These are phyloP conservation scores for Smittia aterrima DNA, from an alignment of 2,888 invertebrate species.

Conservation along the genomic window DNA sequence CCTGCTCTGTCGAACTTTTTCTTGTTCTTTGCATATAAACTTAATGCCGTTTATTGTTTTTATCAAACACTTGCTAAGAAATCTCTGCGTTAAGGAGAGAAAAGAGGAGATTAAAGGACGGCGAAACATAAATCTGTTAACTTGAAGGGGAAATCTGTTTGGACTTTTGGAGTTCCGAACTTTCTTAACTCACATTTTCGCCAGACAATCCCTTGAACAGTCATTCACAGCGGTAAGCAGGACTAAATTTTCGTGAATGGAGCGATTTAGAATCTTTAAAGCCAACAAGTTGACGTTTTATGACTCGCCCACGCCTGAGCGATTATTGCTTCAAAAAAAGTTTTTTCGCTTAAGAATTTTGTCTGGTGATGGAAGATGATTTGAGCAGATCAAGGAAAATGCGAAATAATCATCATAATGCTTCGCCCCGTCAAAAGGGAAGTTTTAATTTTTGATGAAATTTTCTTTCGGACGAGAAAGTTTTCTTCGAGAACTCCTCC, in stretches of 20 bases:
- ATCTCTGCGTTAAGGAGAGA: not conserved
- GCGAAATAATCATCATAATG: not conserved
- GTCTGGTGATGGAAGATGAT: not conserved
- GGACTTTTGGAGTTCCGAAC: not conserved
- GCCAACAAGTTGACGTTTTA: not conserved
- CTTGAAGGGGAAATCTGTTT: not conserved
- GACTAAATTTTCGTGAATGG: not conserved
- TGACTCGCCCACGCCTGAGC: not conserved
- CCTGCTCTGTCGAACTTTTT: not conserved
- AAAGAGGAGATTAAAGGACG: not conserved
- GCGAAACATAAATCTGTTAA: conserved; percentile 7
- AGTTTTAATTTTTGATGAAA: not conserved
- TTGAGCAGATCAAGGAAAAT: not conserved
- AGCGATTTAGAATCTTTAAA: not conserved
- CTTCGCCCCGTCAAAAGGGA: not conserved
- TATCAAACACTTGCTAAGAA: conserved; percentile 1
- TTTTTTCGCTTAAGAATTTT: not conserved
- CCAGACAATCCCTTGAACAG: not conserved
- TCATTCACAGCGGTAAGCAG: not conserved
- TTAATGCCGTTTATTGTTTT: conserved; percentile 19
- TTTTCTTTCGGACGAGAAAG: not conserved
- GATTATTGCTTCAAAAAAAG: not conserved
- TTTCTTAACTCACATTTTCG: not conserved
- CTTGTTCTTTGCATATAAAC: conserved; percentile 3
- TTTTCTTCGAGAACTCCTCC: not conserved